Evolutionary conservation across 2,888 invertebrate genomes (phyloP).

Genomic region (Anagyrus pseudococci): DNA sequence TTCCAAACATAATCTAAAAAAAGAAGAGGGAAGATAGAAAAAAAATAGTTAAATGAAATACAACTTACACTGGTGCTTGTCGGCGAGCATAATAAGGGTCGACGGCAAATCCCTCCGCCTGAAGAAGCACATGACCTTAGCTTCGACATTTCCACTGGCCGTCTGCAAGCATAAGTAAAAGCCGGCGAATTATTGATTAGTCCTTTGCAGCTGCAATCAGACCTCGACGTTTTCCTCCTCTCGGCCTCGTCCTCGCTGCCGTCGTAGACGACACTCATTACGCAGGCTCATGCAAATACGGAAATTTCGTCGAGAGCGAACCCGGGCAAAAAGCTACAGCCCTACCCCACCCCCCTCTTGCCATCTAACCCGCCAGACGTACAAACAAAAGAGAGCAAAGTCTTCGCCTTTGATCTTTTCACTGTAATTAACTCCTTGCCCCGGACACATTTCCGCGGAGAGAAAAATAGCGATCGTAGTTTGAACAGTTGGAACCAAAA

Average conservation of each 20-base stretch:
- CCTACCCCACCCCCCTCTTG: not conserved
- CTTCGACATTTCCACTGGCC: conserved; percentile 97
- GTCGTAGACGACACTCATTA: conserved; percentile 17
- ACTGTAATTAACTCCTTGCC: conserved; percentile 23
- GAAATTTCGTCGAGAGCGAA: conserved; percentile 7
- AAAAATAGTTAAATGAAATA: too few species aligned
- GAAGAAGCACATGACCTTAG: conserved; percentile 99
- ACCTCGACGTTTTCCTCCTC: too few species aligned
- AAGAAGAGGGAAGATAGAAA: too few species aligned
- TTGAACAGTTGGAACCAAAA: too few species aligned
- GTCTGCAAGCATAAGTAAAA: conserved; percentile 69
- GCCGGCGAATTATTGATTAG: conserved; percentile 27
- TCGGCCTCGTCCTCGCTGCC: too few species aligned
- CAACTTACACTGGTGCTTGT: conserved; percentile 96
- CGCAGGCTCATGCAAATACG: conserved; percentile 22
- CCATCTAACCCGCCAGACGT: too few species aligned
- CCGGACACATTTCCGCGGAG: not conserved
- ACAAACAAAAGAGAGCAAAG: conserved; percentile 23
- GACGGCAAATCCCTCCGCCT: conserved; percentile 96
- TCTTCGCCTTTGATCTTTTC: conserved; percentile 21
- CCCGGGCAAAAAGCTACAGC: not conserved
- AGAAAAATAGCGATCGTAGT: not conserved
- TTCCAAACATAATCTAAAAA: not conserved
- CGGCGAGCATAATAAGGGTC: conserved; percentile 95
- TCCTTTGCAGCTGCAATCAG: conserved; percentile 14